A percentile compares a stretch with the other conserved stretches of the same genome.
Conservation (phyloP, 2,113 vertebrate species). For the Hippopotamus amphibius region DNA sequence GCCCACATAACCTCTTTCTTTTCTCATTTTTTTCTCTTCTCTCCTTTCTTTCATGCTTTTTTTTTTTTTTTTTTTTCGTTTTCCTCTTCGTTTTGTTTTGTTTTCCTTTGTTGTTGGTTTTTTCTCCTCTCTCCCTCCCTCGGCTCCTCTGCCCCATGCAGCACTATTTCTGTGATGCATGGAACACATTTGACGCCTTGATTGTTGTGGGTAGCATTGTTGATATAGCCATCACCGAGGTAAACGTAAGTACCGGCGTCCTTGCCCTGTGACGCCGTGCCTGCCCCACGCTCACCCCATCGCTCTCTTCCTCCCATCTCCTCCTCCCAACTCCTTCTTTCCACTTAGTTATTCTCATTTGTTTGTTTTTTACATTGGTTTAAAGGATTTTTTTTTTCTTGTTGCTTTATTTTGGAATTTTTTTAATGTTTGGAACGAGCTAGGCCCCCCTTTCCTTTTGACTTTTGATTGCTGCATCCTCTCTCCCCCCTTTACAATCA, state of each 20-base stretch:
- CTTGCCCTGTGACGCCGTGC: constrained; percentile 81
- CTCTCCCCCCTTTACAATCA: constrained; percentile 84
- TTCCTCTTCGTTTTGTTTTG: constrained; percentile 82
- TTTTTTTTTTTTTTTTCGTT: constrained; percentile 82
- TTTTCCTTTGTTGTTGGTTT: constrained; percentile 87
- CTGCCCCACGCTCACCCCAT: constrained; percentile 87
- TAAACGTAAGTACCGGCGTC: constrained; percentile 99
- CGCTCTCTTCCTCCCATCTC: constrained; percentile 59
- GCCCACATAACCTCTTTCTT: constrained; percentile 96
- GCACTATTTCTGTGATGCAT: constrained; percentile 99
- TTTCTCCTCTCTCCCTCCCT: constrained; percentile 78
- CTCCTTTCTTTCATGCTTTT: constrained; percentile 90
- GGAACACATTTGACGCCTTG: constrained; percentile 99
- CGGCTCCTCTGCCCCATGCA: constrained; percentile 91
- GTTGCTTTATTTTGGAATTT: constrained; percentile 71
- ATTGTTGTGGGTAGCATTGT: constrained; percentile 99
- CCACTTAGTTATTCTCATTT: constrained; percentile 75
- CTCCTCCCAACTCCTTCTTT: constrained; percentile 71
- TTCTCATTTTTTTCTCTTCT: constrained; percentile 97
- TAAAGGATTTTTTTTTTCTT: constrained; percentile 79
- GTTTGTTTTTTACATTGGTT: constrained; percentile 87
- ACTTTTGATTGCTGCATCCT: constrained; percentile 86
- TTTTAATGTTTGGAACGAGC: constrained; percentile 85
- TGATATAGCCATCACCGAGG: constrained; percentile 99
- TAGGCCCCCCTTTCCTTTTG: constrained; percentile 70